phyloP scores from a whole-genome alignment of 2,888 invertebrate species.

The Polymixis flavicincta region DNA sequence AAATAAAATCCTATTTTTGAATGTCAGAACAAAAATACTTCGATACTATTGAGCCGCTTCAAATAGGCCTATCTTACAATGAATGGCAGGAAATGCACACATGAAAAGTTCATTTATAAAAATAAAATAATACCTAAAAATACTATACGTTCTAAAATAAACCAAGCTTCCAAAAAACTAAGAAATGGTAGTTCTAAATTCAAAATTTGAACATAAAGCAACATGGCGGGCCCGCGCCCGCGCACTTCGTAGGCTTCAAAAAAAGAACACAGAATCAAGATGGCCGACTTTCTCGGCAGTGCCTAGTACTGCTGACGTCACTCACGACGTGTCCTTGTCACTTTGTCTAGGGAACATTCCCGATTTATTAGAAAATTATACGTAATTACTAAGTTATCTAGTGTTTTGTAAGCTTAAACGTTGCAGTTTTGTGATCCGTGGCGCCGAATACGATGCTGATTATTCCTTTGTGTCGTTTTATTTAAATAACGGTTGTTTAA shows the following conservation, averaged over 20 bases:
- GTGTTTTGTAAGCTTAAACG: slow-evolving; percentile 57
- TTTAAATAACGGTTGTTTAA: slow-evolving; percentile 26
- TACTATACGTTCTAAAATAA: not conserved
- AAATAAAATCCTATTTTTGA: not conserved
- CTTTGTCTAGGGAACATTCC: slow-evolving; percentile 79
- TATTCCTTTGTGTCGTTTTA: slow-evolving; percentile 62
- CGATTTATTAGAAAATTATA: slow-evolving; percentile 71
- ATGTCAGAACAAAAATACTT: not conserved
- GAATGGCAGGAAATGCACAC: slow-evolving; percentile 1
- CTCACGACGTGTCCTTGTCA: slow-evolving; percentile 87
- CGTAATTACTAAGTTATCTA: slow-evolving; percentile 53
- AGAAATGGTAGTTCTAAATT: slow-evolving; percentile 44
- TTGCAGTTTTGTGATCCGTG: slow-evolving; percentile 38
- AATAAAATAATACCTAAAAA: not conserved
- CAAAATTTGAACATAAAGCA: slow-evolving; percentile 75
- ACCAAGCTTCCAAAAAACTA: not conserved
- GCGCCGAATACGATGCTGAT: slow-evolving; percentile 17
- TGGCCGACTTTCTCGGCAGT: slow-evolving; percentile 90
- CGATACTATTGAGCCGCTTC: not conserved
- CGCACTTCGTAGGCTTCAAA: slow-evolving; percentile 88
- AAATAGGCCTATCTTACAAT: slow-evolving; percentile 54
- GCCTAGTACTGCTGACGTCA: slow-evolving; percentile 89
- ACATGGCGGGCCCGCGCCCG: slow-evolving; percentile 82
- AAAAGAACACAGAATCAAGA: slow-evolving; percentile 88
- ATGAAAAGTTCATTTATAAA: not conserved